These are phyloP conservation scores for Hydrophis major DNA, from an alignment of 2,797 vertebrate genomes.

Conservation along the genomic window DNA sequence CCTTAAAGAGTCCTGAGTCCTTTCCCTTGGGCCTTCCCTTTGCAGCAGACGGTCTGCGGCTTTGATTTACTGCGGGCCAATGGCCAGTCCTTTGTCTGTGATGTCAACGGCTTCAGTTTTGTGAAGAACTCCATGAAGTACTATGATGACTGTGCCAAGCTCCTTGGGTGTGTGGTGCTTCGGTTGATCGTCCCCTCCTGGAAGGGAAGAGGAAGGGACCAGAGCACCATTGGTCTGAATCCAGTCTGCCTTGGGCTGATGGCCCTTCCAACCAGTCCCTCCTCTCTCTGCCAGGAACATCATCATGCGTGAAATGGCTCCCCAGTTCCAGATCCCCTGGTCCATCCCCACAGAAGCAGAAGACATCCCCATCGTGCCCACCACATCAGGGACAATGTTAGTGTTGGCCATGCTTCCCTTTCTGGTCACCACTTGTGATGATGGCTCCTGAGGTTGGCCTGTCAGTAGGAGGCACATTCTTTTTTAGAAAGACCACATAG, in stretches of 20 bases:
- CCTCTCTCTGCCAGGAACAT: slow-evolving; percentile 82
- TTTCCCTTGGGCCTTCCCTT: slow-evolving; percentile 1
- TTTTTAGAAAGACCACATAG: background rate
- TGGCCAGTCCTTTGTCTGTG: slow-evolving; percentile 95
- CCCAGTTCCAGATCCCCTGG: slow-evolving; percentile 98
- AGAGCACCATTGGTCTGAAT: background rate
- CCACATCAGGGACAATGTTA: slow-evolving; percentile 98
- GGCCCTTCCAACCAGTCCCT: background rate
- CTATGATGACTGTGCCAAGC: slow-evolving; percentile 99
- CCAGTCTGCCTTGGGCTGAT: too few relatives aligned
- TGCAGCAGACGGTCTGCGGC: slow-evolving; percentile 97
- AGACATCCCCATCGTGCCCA: slow-evolving; percentile 98
- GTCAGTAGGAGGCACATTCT: background rate
- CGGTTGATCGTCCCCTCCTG: background rate
- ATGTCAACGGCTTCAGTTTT: slow-evolving; percentile 98
- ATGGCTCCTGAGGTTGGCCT: background rate
- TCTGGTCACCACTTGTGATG: background rate
- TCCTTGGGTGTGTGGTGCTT: slow-evolving; percentile 83
- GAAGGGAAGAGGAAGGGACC: background rate
- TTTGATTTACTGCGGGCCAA: slow-evolving; percentile 97
- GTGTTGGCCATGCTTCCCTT: slow-evolving; percentile 46
- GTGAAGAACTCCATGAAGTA: slow-evolving; percentile 99
- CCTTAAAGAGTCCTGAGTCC: background rate
- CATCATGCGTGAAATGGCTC: slow-evolving; percentile 96
- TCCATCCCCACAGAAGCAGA: slow-evolving; percentile 97